phyloP scores from a whole-genome alignment of 1,140 invertebrate species.

The Acyrthosiphon pisum region DNA sequence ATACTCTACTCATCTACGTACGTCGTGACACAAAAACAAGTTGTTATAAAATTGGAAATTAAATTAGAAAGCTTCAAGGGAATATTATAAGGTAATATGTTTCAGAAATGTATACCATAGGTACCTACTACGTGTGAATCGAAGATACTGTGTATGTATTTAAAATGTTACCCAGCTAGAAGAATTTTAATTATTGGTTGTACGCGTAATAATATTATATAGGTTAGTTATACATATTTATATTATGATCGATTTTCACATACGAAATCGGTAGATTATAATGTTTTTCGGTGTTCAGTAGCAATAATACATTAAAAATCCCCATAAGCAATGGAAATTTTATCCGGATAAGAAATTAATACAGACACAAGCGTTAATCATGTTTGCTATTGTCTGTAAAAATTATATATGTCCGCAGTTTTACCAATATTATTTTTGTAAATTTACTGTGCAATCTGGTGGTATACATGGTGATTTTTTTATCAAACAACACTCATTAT shows the following conservation, averaged over 20 bases:
- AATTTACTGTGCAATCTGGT: no score
- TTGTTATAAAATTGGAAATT: constrained; percentile 10
- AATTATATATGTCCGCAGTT: background rate
- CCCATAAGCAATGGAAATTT: background rate
- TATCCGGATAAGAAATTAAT: background rate
- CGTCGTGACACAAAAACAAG: constrained; percentile 22
- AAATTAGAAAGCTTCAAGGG: background rate
- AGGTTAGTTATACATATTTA: background rate
- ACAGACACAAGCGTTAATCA: background rate
- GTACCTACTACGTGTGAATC: background rate
- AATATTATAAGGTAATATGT: constrained; percentile 3
- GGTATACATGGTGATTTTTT: no score
- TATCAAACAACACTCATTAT: no score
- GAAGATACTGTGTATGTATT: background rate
- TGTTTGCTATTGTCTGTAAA: background rate
- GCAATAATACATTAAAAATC: background rate
- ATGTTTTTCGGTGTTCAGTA: background rate
- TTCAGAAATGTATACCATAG: background rate
- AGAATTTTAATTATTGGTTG: background rate
- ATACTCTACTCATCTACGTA: background rate
- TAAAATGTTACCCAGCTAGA: background rate
- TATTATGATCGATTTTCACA: background rate
- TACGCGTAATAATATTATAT: background rate
- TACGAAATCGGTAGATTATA: background rate
- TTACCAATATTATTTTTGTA: background rate